Conservation (phyloP, 2,888 invertebrate genomes). For the Rambutsinella grinnellia region DNA sequence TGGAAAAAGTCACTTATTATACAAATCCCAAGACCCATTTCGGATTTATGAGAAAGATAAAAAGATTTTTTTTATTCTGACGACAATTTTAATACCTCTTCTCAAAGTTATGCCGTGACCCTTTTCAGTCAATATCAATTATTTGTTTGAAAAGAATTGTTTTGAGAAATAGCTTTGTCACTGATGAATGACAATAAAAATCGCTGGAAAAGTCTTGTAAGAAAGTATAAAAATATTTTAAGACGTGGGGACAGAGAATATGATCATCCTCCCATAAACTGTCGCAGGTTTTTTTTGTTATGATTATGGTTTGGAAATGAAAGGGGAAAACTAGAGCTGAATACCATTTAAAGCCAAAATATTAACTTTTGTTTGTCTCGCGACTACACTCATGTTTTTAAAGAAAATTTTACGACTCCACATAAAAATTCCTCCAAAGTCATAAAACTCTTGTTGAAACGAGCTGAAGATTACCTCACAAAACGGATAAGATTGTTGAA, state of each 20-base stretch:
- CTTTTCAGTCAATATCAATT: no score
- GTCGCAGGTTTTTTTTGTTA: no score
- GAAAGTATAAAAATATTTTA: background rate
- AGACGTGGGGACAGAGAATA: no score
- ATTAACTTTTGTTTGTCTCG: no score
- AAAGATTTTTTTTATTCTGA: background rate
- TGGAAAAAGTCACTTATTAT: background rate
- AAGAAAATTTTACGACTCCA: conserved; percentile 21
- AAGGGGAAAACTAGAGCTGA: background rate
- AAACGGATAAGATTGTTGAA: background rate
- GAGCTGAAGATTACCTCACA: conserved; percentile 26
- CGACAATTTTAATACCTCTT: background rate
- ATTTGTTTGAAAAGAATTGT: background rate
- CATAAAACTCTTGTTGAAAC: conserved; percentile 40
- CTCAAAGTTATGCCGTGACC: background rate
- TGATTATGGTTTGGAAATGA: no score
- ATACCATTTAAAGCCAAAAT: no score
- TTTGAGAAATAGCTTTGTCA: conserved; percentile 26
- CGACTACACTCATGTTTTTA: background rate
- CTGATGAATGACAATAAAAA: conserved; percentile 32
- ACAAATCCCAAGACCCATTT: background rate
- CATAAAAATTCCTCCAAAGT: conserved; percentile 43
- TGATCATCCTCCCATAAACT: no score
- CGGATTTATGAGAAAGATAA: background rate
- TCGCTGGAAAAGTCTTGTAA: background rate